Conservation (phyloP, 1,140 invertebrate species). For the Panagrolaimus sp. region DNA sequence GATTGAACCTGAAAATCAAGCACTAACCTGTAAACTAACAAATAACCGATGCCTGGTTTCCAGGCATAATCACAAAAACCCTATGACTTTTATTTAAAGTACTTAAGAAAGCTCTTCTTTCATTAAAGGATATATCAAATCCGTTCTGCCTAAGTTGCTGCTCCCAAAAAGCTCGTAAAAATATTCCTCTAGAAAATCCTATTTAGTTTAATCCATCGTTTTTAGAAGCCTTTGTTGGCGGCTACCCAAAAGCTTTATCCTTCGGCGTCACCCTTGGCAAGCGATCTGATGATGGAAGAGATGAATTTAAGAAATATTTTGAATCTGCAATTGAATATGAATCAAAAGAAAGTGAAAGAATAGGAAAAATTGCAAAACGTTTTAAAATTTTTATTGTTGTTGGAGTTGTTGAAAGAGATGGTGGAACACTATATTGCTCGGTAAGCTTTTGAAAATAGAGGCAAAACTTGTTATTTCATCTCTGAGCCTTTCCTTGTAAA, state of each 20-base stretch:
- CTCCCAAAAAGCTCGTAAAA: too few relatives aligned
- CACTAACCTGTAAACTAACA: too few relatives aligned
- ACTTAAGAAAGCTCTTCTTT: too few relatives aligned
- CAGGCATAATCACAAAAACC: too few relatives aligned
- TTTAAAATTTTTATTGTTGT: conserved; percentile 39
- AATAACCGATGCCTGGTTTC: too few relatives aligned
- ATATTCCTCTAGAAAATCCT: too few relatives aligned
- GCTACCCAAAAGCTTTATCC: conserved; percentile 47
- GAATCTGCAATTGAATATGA: conserved; percentile 40
- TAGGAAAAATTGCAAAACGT: conserved; percentile 31
- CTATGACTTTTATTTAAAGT: too few relatives aligned
- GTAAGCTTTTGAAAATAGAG: too few relatives aligned
- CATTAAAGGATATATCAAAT: neutral
- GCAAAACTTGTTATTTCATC: too few relatives aligned
- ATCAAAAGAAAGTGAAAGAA: conserved; percentile 29
- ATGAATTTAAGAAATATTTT: conserved; percentile 46
- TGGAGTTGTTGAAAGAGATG: conserved; percentile 47
- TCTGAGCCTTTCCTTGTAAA: neutral
- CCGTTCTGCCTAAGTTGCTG: too few relatives aligned
- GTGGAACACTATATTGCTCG: conserved; percentile 48
- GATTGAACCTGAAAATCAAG: too few relatives aligned
- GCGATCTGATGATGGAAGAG: conserved; percentile 39
- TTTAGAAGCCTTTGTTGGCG: conserved; percentile 50
- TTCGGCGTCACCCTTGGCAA: conserved; percentile 44
- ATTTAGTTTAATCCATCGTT: too few relatives aligned